Base-by-base conservation (phyloP, 2,113 vertebrate species). In the Anarrhichthys ocellatus region DNA sequence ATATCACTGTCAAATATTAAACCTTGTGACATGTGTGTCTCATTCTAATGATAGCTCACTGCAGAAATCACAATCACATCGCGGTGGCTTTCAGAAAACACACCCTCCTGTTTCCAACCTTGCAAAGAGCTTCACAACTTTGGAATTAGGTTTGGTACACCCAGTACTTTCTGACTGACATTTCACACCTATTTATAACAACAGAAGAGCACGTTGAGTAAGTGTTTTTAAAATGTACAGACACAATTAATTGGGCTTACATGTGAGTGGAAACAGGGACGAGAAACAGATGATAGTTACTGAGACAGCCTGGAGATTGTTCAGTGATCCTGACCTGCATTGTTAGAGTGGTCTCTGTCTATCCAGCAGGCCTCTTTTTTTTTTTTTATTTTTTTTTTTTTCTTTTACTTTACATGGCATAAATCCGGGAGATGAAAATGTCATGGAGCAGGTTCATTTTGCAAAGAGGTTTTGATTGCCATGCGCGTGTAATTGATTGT, bases 391-490 rank as follows among this genome's bases (percentile, higher is more conserved):
- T 34, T 18, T 27, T 6, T 75, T 5, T 13, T 40, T 84, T 68
- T 36, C 83, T 69, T 40, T 50, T 40, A 40, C 76, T 88, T 85
- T 87, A 85, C 89, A 70, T 87, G 88, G 93, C 94, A 96, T 95
- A 95, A 95, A 96, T 95, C 95, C 84, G 73, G 94, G 86, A 95
- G 95, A 96, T 96, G 95, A 95, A 96, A 95, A 96, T 95, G 95
- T 96, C 95, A 96, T 83, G 89, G 91, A 92, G 94, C 95, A 95
- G 95, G 95, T 96, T 96, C 94, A 94, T 96, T 96, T 95, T 95
- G 94, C 94, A 95, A 95, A 96, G 95, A 94, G 95, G 94, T 94
- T 96, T 96, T 96, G 95, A 96, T 96, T 95, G 95, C 95, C 93
- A 93, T 92, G 92, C 88, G 89, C 93, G 88, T 95, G 94, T 95